These are phyloP conservation scores for Pseudotriccus pelzelni DNA, from an alignment of 2,797 vertebrate species.

Conservation along the genomic window DNA sequence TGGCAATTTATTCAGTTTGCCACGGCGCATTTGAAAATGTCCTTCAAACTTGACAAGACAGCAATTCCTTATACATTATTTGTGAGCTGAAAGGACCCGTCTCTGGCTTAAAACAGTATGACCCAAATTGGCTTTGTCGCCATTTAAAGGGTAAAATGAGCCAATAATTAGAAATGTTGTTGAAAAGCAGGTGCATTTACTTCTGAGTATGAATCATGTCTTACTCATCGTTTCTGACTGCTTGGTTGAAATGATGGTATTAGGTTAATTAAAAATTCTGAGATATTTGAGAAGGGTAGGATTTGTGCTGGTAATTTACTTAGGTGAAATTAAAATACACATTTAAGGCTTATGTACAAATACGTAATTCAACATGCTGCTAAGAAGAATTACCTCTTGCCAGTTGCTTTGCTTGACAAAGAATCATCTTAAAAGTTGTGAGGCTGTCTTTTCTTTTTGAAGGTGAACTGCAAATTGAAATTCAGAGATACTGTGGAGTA, in stretches of 20 bases:
- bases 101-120: neutral
- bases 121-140: constrained; percentile 16
- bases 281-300: neutral
- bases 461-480: neutral
- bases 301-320: constrained; percentile 25
- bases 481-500: neutral
- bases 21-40: neutral
- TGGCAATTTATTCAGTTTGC: neutral
- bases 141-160: neutral
- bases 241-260: constrained; percentile 13
- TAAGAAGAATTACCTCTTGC: constrained; percentile 8
- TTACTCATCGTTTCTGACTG: constrained; percentile 8
- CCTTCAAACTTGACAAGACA: neutral
- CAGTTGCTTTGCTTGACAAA: neutral
- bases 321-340: constrained; percentile 41
- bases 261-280: constrained; percentile 51
- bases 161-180: neutral
- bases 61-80: neutral
- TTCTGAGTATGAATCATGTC: constrained; percentile 5
- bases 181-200: constrained; percentile 37
- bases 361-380: constrained; percentile 20
- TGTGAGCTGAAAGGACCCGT: neutral
- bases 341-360: constrained; percentile 33
- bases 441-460: neutral
- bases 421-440: neutral